Base-by-base conservation (phyloP, 2,888 invertebrate species). In the Dicranocentrus wangi region DNA sequence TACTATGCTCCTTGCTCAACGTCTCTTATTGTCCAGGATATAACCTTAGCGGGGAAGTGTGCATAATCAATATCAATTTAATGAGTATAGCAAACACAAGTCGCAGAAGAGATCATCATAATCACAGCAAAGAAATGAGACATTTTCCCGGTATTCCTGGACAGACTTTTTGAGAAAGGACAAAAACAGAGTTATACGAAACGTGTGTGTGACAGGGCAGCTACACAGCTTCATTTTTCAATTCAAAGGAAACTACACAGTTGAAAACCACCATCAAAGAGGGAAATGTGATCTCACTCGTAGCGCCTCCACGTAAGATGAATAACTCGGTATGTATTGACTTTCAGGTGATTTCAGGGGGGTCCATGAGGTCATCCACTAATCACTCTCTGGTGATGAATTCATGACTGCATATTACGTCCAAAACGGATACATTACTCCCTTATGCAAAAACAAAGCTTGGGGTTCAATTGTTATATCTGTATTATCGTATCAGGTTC, bases 331-430 rank as follows among this genome's bases (percentile, higher is more conserved):
- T 32, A 60, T 60, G 42, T 47, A 63, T 72, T 69, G 68, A 60
- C 60, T 78, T 55, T 70, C 70, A 51, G 53, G 21, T 32, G 39
- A 55, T 70, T 70, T 78, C 66, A 71, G 71, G 79, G 71, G 63
- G 79, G 79, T 71, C 71, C 25, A 32, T 32, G 23, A 25, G 71
- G 71, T 79, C 79, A 71, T 58, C 70, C 51, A 55, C 71, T 79
- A 79, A 79, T 71, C 79, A 79, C 23, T 32, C 10, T 32, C 32
- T 32, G 10, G 32, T 70, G 70, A 70, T 78, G 53, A 78, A 23
- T 63, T n/a, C 19, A 28, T 60, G 60, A 27, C n/a, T 32, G 32
- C 32, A 7, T 32, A 32, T 32, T 32, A 7, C 32, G 32, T 32
- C 32, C 3, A 32, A 32, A 10, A 32, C 3, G 32, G 10, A 32